A percentile compares a stretch with the other conserved stretches of the same genome.
Evolutionary conservation across 2,888 invertebrate species (phyloP).

Genomic region (Agapostemon virescens): DNA sequence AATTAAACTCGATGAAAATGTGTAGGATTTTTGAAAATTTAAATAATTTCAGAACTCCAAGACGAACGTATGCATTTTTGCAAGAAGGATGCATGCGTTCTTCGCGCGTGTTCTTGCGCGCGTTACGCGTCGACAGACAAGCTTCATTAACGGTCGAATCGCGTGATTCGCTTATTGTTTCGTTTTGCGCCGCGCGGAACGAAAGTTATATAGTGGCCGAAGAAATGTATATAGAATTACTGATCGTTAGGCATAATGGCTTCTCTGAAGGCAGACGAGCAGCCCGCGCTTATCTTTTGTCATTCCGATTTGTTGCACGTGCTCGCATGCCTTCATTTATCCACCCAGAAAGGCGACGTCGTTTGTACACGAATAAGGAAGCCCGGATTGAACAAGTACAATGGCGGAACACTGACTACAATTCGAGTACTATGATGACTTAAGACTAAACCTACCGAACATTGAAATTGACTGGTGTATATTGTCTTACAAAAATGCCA

Average conservation of each 20-base stretch:
- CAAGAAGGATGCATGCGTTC: neutral
- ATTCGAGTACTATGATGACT: neutral
- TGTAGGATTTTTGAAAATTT: too few relatives aligned
- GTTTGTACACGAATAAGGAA: conserved; percentile 1
- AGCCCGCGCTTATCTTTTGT: conserved; percentile 23
- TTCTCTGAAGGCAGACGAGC: conserved; percentile 15
- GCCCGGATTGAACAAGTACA: neutral
- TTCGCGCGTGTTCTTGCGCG: neutral
- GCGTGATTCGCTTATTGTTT: conserved; percentile 8
- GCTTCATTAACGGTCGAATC: neutral
- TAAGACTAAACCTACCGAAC: too few relatives aligned
- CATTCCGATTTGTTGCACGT: conserved; percentile 42
- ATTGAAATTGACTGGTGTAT: too few relatives aligned
- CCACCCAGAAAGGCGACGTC: conserved; percentile 22
- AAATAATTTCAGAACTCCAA: neutral
- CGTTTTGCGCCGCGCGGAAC: neutral
- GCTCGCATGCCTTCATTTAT: conserved; percentile 26
- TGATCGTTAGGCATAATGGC: conserved; percentile 7
- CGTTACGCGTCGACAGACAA: neutral
- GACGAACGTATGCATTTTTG: neutral
- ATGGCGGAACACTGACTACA: neutral
- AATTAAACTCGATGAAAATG: too few relatives aligned
- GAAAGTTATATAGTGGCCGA: neutral
- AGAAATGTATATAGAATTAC: neutral
- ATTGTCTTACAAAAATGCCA: too few relatives aligned